Conservation (phyloP, 2,113 vertebrate genomes). For the Saccopteryx bilineata region DNA sequence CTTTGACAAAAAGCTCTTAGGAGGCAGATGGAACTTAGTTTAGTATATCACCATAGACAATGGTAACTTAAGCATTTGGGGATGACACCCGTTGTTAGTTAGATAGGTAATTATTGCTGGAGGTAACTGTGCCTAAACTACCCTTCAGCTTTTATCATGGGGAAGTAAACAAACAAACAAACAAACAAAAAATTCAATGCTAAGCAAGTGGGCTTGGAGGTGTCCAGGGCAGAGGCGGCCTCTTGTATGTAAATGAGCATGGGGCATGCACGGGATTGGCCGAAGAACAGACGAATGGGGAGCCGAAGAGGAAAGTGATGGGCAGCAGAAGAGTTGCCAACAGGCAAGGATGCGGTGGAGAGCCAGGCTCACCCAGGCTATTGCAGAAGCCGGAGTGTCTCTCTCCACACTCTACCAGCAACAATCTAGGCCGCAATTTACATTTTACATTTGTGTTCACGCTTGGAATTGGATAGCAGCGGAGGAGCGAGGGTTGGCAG, state of each 20-base stretch:
- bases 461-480: conserved; percentile 71
- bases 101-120: neutral
- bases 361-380: neutral
- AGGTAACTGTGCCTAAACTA: neutral
- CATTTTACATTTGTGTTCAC: conserved; percentile 77
- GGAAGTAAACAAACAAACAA: neutral
- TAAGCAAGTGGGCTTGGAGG: conserved; percentile 17
- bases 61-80: neutral
- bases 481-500: conserved; percentile 65
- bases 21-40: neutral
- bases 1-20: neutral
- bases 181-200: neutral
- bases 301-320: neutral
- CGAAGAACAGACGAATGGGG: neutral
- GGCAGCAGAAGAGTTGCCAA: neutral
- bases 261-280: neutral
- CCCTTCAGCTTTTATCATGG: neutral
- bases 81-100: neutral
- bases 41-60: neutral
- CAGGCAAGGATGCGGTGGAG: neutral
- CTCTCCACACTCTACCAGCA: conserved; percentile 39
- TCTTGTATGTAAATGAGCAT: neutral
- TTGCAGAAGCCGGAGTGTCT: neutral
- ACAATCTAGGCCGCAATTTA: conserved; percentile 79
- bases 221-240: neutral